phyloP scores from a whole-genome alignment of 2,113 vertebrate species.

The Mobula birostris region DNA sequence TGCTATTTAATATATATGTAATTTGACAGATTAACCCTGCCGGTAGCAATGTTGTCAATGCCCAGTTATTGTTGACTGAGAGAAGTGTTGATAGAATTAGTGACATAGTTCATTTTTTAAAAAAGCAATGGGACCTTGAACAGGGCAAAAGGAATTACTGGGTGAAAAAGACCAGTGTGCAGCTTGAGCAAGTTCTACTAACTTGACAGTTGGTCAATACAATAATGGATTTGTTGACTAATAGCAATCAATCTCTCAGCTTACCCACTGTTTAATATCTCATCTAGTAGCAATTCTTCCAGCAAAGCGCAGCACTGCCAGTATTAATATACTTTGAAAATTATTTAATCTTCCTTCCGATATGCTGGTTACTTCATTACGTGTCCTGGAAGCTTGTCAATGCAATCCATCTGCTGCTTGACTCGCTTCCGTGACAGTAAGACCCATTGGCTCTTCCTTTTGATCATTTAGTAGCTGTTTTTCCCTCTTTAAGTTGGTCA shows the following conservation, averaged over 20 bases:
- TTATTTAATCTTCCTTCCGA: not conserved
- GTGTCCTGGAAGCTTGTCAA: not conserved
- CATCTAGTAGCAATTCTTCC: not conserved
- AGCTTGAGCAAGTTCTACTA: not conserved
- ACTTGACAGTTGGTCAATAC: not conserved
- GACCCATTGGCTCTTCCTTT: not conserved
- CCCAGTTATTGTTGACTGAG: not conserved
- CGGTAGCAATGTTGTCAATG: not conserved
- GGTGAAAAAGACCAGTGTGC: not conserved
- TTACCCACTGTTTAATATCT: not conserved
- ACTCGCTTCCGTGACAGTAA: not conserved
- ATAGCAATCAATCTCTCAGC: not conserved
- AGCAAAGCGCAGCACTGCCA: not conserved
- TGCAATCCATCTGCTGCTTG: not conserved
- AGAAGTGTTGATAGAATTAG: not conserved
- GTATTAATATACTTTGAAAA: not conserved
- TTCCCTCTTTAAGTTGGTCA: not conserved
- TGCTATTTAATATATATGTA: not conserved
- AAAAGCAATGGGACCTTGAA: not conserved
- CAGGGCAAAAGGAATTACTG: not conserved
- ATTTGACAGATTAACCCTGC: too few species aligned
- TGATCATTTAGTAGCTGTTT: not conserved
- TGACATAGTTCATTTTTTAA: too few species aligned
- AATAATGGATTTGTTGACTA: not conserved
- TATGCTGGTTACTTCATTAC: not conserved